Evolutionary conservation across 2,113 vertebrate genomes (phyloP).

Genomic region (Coryphaenoides rupestris): DNA sequence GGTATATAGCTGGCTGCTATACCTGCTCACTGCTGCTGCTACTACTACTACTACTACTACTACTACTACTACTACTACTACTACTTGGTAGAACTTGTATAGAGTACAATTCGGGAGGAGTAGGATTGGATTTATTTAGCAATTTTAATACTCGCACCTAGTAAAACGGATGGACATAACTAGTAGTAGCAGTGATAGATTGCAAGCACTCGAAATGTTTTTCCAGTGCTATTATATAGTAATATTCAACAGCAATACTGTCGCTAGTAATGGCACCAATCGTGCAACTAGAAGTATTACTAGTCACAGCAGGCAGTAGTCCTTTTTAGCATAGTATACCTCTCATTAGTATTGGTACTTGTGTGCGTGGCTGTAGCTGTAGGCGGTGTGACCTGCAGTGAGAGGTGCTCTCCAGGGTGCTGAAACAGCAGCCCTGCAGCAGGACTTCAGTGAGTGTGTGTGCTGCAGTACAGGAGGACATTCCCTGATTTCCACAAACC

Average conservation of each 20-base stretch:
- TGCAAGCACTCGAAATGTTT: not conserved
- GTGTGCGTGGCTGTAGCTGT: no score
- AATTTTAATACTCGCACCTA: not conserved
- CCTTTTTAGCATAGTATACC: not conserved
- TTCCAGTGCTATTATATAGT: no score
- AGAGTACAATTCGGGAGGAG: no score
- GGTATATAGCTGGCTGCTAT: not conserved
- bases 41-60: not conserved
- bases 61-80: no score
- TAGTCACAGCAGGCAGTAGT: not conserved
- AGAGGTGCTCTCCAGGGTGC: conserved; percentile 46
- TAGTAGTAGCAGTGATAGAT: not conserved
- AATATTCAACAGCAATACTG: not conserved
- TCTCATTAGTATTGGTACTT: not conserved
- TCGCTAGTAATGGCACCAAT: not conserved
- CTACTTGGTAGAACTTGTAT: no score
- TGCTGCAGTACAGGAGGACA: not conserved
- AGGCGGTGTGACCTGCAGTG: not conserved
- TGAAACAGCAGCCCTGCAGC: conserved; percentile 24
- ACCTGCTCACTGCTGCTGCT: not conserved
- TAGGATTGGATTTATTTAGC: no score
- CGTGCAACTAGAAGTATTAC: not conserved
- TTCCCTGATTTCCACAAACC: conserved; percentile 24
- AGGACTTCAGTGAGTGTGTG: not conserved
- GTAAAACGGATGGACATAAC: not conserved